Evolutionary conservation across 1,140 invertebrate species (phyloP), one percentile per base, ranked within the genome.

Genomic region (Contarinia nasturtii): DNA sequence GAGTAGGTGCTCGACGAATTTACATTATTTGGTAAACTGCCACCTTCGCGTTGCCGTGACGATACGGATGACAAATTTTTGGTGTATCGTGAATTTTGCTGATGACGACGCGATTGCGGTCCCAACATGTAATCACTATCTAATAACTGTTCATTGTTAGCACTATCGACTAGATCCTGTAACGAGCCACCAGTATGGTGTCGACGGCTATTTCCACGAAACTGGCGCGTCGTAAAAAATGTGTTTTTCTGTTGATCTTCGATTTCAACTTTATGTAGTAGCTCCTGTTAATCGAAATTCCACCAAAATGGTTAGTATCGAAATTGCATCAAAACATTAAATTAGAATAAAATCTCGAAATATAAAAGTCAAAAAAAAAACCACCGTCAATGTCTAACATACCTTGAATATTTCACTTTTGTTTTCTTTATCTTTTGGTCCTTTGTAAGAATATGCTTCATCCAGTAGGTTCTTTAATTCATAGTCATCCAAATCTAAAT

Each of bases 351-450:
- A 10, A 27, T 3, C 27, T 5, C 27, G 33, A 46, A 47, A 51
- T 34, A 36, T 50, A 44, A 47, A 49, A 34, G 34, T 12, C 38
- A 45, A 33, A 37, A 44, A 33, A 43, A 37, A 21, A 14, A 36
- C n/a, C n/a, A n/a, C n/a, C n/a, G n/a, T n/a, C n/a, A n/a, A 38
- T 45, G 22, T 33, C 2, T 46, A 38, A 59, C 60, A 68, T 67
- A 80, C 78, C 67, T 77, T 74, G 59, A 81, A 81, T 42, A 79
- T 69, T 63, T 70, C 67, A 52, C 77, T 80, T 61, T 79, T 79
- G 57, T 75, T 76, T 63, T 77, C 75, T 52, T 72, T 66, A 60
- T 81, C 78, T 64, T 75, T 76, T 40, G 78, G 77, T 55, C 71
- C 70, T 55, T 79, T 79, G 57, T 81, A 82, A 49, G 68, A 74